phyloP scores from a whole-genome alignment of 2,888 invertebrate species.

The Fabriciana adippe region DNA sequence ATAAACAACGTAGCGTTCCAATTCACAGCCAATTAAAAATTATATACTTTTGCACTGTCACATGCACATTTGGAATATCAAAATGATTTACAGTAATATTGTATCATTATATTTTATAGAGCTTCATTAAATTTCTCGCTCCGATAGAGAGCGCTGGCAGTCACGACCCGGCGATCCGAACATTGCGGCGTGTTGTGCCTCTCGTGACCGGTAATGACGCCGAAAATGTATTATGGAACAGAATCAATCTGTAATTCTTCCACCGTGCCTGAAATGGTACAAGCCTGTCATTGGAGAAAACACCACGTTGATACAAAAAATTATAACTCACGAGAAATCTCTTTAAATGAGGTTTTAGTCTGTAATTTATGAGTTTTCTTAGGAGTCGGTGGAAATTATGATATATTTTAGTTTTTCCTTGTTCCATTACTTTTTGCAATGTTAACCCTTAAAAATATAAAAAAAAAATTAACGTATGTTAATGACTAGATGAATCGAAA shows the following conservation, averaged over 20 bases:
- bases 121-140: slow-evolving; percentile 36
- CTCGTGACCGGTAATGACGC: slow-evolving; percentile 40
- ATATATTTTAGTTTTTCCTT: too few species aligned
- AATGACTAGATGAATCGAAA: too few species aligned
- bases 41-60: too few species aligned
- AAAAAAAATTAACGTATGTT: too few species aligned
- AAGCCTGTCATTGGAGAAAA: slow-evolving; percentile 23
- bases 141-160: slow-evolving; percentile 38
- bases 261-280: slow-evolving; percentile 20
- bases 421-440: too few species aligned
- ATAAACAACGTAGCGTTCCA: background rate
- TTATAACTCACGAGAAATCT: background rate
- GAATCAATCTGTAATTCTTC: slow-evolving; percentile 36
- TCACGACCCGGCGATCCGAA: slow-evolving; percentile 39
- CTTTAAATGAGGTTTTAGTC: background rate
- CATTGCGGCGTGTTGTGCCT: slow-evolving; percentile 29
- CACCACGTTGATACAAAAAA: slow-evolving; percentile 14
- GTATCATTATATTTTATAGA: slow-evolving; percentile 28
- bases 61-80: background rate
- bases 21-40: too few species aligned
- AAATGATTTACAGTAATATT: slow-evolving; percentile 8
- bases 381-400: too few species aligned
- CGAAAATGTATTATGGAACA: slow-evolving; percentile 40
- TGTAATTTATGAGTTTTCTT: too few species aligned
- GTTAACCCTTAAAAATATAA: too few species aligned